These are phyloP conservation scores for Eunapius fragilis DNA, from an alignment of 37 sponge, comb jelly and placozoan genomes.

Conservation along the genomic window DNA sequence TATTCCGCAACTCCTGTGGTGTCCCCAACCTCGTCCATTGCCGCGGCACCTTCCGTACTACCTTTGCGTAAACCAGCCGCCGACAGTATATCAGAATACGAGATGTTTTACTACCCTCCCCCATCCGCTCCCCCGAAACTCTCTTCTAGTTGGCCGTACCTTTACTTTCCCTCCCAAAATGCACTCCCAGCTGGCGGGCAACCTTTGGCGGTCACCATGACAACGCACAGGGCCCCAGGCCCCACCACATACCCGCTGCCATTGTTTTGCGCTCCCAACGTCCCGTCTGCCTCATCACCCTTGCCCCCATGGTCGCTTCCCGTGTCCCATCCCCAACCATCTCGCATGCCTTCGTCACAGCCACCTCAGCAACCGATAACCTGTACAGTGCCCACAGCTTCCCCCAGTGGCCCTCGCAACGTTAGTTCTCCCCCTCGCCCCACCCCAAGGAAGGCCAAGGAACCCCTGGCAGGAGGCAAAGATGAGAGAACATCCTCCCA, in stretches of 20 bases:
- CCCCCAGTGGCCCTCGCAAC: background rate
- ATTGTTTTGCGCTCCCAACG: background rate
- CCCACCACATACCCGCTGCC: background rate
- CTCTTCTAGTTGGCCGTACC: background rate
- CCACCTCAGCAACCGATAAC: background rate
- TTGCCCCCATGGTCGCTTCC: background rate
- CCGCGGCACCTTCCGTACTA: constrained; percentile 2
- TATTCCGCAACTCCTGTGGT: constrained; percentile 53
- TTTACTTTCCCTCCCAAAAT: background rate
- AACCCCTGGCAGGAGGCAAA: background rate
- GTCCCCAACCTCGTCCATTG: background rate
- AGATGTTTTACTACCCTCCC: background rate
- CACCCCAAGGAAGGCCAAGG: background rate
- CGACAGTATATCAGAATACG: background rate
- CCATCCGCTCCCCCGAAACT: background rate
- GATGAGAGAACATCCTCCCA: background rate
- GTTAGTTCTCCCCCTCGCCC: constrained; percentile 8
- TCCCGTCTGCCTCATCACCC: background rate
- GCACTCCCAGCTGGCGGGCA: background rate
- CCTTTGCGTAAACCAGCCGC: background rate
- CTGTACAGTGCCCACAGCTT: background rate
- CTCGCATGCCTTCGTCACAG: background rate
- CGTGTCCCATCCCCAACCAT: background rate
- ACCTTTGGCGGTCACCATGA: background rate
- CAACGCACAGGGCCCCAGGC: background rate